Base-by-base conservation (phyloP, 2,888 invertebrate genomes). In the Pammene fasciana region DNA sequence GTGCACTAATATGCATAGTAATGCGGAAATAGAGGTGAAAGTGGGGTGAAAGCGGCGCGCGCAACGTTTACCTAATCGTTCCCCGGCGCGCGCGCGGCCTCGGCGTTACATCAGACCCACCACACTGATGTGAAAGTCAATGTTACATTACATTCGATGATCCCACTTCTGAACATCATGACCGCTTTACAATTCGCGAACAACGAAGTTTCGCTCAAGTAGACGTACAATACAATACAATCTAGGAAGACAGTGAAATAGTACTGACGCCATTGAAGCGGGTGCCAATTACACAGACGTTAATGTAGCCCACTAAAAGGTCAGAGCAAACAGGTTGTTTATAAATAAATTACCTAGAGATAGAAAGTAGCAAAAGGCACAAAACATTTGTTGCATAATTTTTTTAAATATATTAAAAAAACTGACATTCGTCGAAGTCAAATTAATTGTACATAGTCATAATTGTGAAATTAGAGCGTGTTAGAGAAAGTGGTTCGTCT, bases 1-100 rank as follows among this genome's bases (percentile, higher is more conserved):
- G 73, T 73, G 75, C 77, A 72, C 76, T 80, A 80, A 78, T 79
- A 76, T 77, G 78, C 76, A 78, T 74, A 81, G 78, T 81, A 83
- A 90, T 85, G 86, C 91, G 92, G 91, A 92, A 90, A 86, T 86
- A 78, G 78, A 80, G 86, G 90, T 88, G 92, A 91, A 91, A 91
- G 91, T 91, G 85, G 84, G 86, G 90, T 88, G 92, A 92, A 91
- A 91, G 92, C 87, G 82, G 85, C 80, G 83, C 84, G 83, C 86
- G 86, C 87, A 88, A 85, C 88, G 87, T 91, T 91, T 91, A 91
- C 90, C 91, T 90, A 92, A 91, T 87, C 85, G 84, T 80, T 74
- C 80, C 80, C 79, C 79, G 73, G 74, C 74, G 76, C 77, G 72
- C 75, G 75, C 72, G 74, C 75, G 76, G 73, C 73, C 68, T 72